Conservation (phyloP, 1,140 invertebrate species). For the Sarcophaga peregrina region DNA sequence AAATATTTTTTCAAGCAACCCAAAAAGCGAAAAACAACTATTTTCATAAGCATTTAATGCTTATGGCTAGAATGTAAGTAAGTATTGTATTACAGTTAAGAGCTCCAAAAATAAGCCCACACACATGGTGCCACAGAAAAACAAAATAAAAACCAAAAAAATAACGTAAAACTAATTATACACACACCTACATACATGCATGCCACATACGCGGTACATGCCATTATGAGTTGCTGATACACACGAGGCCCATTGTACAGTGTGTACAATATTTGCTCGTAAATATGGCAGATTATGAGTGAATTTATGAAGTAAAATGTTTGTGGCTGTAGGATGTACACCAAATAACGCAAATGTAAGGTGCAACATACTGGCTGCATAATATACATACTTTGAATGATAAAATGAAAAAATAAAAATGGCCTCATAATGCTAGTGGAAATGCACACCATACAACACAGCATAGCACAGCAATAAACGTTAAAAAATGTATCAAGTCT, state of each 20-base stretch:
- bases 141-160: not conserved
- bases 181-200: not conserved
- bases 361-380: not conserved
- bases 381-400: no score
- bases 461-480: no score
- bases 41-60: slow-evolving; percentile 34
- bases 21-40: slow-evolving; percentile 2
- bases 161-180: slow-evolving; percentile 15
- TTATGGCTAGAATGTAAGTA: slow-evolving; percentile 32
- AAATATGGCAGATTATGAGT: not conserved
- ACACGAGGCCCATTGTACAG: no score
- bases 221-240: no score
- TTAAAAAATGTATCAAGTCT: no score
- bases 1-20: not conserved
- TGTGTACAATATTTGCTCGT: not conserved
- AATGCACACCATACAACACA: no score
- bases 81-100: not conserved
- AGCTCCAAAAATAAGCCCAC: slow-evolving; percentile 12
- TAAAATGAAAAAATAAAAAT: no score
- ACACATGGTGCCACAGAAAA: slow-evolving; percentile 15
- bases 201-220: not conserved
- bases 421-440: no score
- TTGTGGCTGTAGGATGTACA: slow-evolving; percentile 13
- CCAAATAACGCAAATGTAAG: not conserved
- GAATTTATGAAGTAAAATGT: not conserved